Base-by-base conservation (phyloP, 1,140 invertebrate species). In the Rhyacophila brunnea region DNA sequence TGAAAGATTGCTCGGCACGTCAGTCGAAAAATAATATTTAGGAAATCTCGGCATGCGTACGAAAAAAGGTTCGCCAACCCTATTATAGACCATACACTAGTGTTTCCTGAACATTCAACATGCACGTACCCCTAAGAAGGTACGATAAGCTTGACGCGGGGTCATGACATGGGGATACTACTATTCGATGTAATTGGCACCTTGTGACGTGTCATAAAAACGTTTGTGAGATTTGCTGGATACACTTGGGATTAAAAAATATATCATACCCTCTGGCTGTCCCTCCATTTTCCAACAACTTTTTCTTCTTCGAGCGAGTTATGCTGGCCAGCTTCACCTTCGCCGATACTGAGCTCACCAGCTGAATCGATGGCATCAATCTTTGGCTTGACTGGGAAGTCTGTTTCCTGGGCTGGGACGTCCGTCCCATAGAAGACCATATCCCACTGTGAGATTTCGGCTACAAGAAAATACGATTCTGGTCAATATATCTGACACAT, bases 371-470 rank as follows among this genome's bases (percentile, higher is more conserved):
- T 9, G 14, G 14, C 50, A 6, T 23, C 9, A 13, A 46, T 36
- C 23, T 36, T 28, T 34, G 36, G 43, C 3, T 28, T 28, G 9
- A 28, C 9, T 9, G 23, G 23, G 23, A 28, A 28, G 23, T 28
- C 23, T 3, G 23, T 28, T 9, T 28, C 76, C 56, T 83, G 81
- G 11, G 83, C 77, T n/a, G 83, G 81, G 2, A 76, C 74, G 56
- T 85, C 81, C 9, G 90, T 92, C 18, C 90, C 90, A 70, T 91
- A 89, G 72, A 91, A 81, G 64, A 90, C 85, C 62, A 92, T 72
- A 67, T 86, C 82, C 87, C 87, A 90, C 70, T 88, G 79, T 11
- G 79, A 78, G 47, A 83, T 70, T 51, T 81, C 78, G 19, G 78
- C 81, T 70, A 74, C 72, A 74, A 67, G 14, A 7, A 23, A 28